Evolutionary conservation across 2,888 invertebrate species (phyloP).

Genomic region (Ichneumoninae sp.): DNA sequence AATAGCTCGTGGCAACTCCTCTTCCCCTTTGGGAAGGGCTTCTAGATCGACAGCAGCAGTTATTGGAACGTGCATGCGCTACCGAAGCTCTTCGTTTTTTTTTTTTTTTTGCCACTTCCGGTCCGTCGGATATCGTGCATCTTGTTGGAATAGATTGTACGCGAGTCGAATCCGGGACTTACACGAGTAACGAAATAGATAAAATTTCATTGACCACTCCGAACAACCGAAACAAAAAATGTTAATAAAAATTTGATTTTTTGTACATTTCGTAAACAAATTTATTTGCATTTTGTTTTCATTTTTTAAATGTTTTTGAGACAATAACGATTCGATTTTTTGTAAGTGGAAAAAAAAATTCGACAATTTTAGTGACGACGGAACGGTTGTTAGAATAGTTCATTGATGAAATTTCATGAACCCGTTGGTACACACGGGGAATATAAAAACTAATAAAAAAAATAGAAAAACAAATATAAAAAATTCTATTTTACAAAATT

Average conservation of each 20-base stretch:
- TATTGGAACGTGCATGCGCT: slow-evolving; percentile 63
- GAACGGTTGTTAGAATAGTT: too few relatives aligned
- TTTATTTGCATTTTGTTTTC: too few relatives aligned
- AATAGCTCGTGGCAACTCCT: slow-evolving; percentile 47
- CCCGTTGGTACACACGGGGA: too few relatives aligned
- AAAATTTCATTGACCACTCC: neutral
- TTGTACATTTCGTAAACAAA: neutral
- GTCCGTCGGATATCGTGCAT: slow-evolving; percentile 18
- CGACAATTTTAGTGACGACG: too few relatives aligned
- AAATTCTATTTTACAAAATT: too few relatives aligned
- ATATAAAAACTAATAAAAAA: too few relatives aligned
- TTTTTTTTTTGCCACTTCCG: slow-evolving; percentile 4
- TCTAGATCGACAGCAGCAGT: slow-evolving; percentile 59
- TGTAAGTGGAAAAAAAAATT: too few relatives aligned
- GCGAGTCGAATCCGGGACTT: slow-evolving; percentile 25
- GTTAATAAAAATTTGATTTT: neutral
- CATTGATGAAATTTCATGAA: too few relatives aligned
- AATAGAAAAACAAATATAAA: too few relatives aligned
- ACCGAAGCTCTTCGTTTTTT: slow-evolving; percentile 27
- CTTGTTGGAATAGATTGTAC: slow-evolving; percentile 23
- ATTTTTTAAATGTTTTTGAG: too few relatives aligned
- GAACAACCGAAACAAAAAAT: neutral
- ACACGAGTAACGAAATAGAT: slow-evolving; percentile 9
- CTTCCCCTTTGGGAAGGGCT: slow-evolving; percentile 13
- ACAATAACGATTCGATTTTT: too few relatives aligned